Conservation (phyloP, 23 tunicate species). For the Phallusia fumigata region DNA sequence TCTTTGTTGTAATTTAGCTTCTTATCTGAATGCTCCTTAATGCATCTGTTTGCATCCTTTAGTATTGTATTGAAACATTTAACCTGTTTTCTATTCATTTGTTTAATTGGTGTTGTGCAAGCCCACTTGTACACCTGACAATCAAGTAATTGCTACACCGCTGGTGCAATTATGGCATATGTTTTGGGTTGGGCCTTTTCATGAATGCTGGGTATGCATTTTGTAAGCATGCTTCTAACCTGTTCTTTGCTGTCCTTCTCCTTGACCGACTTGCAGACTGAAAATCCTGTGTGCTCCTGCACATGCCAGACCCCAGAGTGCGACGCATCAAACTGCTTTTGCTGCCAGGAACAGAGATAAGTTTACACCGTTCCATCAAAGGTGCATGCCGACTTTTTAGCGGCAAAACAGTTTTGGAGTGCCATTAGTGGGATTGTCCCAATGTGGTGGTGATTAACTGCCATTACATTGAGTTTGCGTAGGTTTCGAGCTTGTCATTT, state of each 20-base stretch:
- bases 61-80: no score
- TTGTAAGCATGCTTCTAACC: neutral
- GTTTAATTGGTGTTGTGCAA: no score
- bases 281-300: conserved; percentile 45
- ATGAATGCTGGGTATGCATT: neutral
- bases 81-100: no score
- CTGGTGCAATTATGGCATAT: neutral
- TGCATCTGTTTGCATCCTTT: no score
- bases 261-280: conserved; percentile 12
- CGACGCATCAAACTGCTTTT: conserved; percentile 61
- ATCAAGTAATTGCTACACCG: neutral
- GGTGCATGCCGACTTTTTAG: no score
- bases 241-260: neutral
- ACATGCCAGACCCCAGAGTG: conserved; percentile 75
- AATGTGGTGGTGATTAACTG: no score
- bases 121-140: neutral
- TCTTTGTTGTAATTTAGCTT: conserved; percentile 7
- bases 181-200: neutral
- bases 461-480: neutral
- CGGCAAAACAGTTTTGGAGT: no score
- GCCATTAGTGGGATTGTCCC: no score
- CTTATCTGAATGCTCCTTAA: neutral
- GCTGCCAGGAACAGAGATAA: conserved; percentile 48
- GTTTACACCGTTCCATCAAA: neutral
- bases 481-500: neutral